Base-by-base conservation (phyloP, 2,113 vertebrate genomes). In the Murina feae region DNA sequence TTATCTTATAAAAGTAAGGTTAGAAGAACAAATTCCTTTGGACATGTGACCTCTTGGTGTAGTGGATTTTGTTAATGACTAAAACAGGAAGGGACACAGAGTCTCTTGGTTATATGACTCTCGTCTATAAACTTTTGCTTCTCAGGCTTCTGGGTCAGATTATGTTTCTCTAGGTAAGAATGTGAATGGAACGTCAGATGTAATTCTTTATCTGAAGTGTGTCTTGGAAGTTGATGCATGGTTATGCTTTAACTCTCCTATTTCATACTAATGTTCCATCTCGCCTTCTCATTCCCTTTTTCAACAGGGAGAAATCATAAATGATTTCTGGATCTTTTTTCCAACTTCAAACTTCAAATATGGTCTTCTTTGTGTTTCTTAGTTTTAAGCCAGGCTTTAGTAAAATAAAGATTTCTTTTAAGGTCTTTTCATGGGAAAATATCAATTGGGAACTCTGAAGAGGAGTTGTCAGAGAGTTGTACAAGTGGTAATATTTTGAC, bases 381-480 rank as follows among this genome's bases (percentile, higher is more conserved):
- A 93, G 35, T 72, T 72, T 83, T 76, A 74, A 93, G 63, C 32
- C 51, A 79, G 21, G 71, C 79, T 85, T 66, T 97, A 63, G 39
- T 96, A 78, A 92, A 96, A 91, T 84, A 91, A 97, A 94, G 81
- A 76, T 95, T 96, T 95, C 87, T 78, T 89, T 76, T 66, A 97
- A 96, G 84, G 85, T 96, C 91, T 47, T 95, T 93, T 96, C 78
- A 74, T 78, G 86, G 74, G 86, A 63, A 93, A 86, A 82, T 42
- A 84, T 96, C 89, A 96, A 90, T 60, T 98, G 96, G 96, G 96
- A 96, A 98, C 94, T 98, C 97, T 98, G 97, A 98, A 98, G 97
- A 98, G 98, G 97, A 95, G 96, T 97, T 97, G 95, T 97, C 96
- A 97, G 96, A 97, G 96, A 97, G 95, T 97, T 97, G 97, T 97